Base-by-base conservation (phyloP, 1,140 invertebrate species). In the Rhopalosiphum maidis region DNA sequence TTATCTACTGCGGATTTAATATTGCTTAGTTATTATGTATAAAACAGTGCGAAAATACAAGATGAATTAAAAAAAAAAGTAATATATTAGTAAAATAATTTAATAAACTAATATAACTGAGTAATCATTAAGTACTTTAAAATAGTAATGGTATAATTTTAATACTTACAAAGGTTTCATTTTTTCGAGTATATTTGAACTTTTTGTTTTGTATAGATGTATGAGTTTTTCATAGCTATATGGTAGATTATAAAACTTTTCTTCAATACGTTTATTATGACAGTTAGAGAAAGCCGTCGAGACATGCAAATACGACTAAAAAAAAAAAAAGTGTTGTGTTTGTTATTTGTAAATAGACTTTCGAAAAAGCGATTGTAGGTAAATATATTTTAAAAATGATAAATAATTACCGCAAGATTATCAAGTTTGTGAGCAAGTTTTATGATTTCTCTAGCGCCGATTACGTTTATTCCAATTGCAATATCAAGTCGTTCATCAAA, bases 241-340 rank as follows among this genome's bases (percentile, higher is more conserved):
- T 2, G 96, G 95, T 93, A 96, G 96, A 82, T 96, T 96, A 95
- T 98, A 98, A 83, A 98, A 96, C 91, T 95, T 95, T 95, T 97
- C 96, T 9, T 96, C 95, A 90, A 97, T 96, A 93, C 96, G 96
- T 90, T 95, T 95, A 37, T 95, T 94, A 25, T 95, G 94, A 94
- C 96, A 95, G 94, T 96, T 97, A 25, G 96, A 96, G 94, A 97
- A 97, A 0, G 96, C 96, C 0, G 97, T 97, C 0, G 97, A 97
- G 9, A 97, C 96, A 94, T 97, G 96, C 7, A 97, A 95, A n/a
- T 96, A 94, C 43, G 96, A 95, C 96, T 96, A 94, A 25, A 91
- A 82, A 85, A 37, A 85, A 37, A 92, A 30, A 51, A 35, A 51
- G 48, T n/a, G 30, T 77, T 77, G 15, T 77, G 5, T 77, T 77